phyloP scores from a whole-genome alignment of 2,888 invertebrate genomes.

The Aricia artaxerxes region DNA sequence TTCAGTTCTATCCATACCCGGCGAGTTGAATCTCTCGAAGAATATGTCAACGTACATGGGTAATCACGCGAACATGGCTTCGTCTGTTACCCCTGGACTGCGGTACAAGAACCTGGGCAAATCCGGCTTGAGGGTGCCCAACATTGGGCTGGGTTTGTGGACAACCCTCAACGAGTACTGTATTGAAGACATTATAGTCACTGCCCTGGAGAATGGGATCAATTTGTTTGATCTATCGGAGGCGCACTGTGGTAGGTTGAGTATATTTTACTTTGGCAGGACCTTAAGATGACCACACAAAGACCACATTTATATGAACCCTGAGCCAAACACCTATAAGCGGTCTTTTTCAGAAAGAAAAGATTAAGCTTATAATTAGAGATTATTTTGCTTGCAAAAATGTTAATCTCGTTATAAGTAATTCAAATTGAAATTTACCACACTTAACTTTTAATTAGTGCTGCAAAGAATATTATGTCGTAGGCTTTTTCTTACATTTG shows the following conservation, averaged over 20 bases:
- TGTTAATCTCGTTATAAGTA: too few relatives aligned
- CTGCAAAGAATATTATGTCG: too few relatives aligned
- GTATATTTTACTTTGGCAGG: background rate
- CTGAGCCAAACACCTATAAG: too few relatives aligned
- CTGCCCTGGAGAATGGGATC: slow-evolving; percentile 97
- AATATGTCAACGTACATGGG: slow-evolving; percentile 77
- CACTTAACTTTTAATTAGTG: too few relatives aligned
- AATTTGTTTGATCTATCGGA: slow-evolving; percentile 98
- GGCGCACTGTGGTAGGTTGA: slow-evolving; percentile 86
- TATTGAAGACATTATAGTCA: slow-evolving; percentile 94
- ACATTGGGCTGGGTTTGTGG: slow-evolving; percentile 96
- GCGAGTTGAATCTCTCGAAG: slow-evolving; percentile 66
- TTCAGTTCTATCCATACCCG: slow-evolving; percentile 42
- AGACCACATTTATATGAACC: too few relatives aligned
- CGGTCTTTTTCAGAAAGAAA: too few relatives aligned
- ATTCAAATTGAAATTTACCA: too few relatives aligned
- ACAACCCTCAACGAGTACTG: slow-evolving; percentile 91
- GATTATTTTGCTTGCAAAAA: too few relatives aligned
- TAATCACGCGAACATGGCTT: slow-evolving; percentile 82
- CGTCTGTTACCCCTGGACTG: slow-evolving; percentile 88
- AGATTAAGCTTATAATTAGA: too few relatives aligned
- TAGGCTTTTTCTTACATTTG: too few relatives aligned
- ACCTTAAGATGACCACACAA: too few relatives aligned
- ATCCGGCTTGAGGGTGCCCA: slow-evolving; percentile 96
- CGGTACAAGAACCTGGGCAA: slow-evolving; percentile 97